Evolutionary conservation across 1,140 invertebrate genomes (phyloP).

Genomic region (Dreissena polymorpha): DNA sequence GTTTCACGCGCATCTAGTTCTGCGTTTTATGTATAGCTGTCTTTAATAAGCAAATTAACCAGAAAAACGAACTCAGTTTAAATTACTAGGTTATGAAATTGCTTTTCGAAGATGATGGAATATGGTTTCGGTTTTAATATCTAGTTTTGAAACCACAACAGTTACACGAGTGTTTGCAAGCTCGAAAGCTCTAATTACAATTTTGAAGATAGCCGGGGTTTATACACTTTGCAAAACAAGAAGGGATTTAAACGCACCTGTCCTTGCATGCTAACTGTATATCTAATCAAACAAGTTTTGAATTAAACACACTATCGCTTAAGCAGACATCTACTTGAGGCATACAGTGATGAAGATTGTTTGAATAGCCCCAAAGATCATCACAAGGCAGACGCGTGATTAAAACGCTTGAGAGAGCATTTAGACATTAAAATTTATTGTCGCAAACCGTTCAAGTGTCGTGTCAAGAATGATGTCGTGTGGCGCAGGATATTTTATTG

Average conservation of each 20-base stretch:
- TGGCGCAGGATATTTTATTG: background rate
- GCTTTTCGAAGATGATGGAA: background rate
- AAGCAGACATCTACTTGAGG: background rate
- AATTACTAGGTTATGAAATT: too few relatives aligned
- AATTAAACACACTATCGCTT: background rate
- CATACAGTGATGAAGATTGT: background rate
- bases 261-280: background rate
- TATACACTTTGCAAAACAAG: background rate
- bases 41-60: too few relatives aligned
- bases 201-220: background rate
- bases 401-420: background rate
- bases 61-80: too few relatives aligned
- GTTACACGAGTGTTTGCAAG: background rate
- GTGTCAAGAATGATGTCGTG: background rate
- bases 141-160: background rate
- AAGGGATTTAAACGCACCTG: background rate
- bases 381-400: background rate
- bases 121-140: background rate
- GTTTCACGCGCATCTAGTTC: too few relatives aligned
- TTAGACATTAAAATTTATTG: background rate
- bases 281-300: constrained; percentile 9
- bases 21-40: too few relatives aligned
- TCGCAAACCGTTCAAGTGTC: background rate
- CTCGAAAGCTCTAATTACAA: background rate
- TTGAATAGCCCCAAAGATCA: background rate